Conservation (phyloP, 2,888 invertebrate genomes). For the Ochropleura plecta region DNA sequence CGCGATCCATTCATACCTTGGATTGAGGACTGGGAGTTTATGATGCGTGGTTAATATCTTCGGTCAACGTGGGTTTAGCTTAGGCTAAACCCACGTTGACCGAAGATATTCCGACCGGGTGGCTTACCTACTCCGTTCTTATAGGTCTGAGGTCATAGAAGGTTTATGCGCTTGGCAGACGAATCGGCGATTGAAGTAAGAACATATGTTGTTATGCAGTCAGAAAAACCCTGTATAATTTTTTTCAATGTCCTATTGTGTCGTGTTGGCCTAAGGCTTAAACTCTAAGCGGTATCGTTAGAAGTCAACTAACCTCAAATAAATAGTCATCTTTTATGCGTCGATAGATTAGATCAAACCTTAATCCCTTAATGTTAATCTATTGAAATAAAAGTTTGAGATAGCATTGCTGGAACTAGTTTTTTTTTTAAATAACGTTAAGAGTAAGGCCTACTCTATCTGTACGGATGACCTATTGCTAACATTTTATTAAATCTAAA, state of each 20-base stretch:
- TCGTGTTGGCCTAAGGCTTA: neutral
- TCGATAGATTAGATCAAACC: slow-evolving; percentile 10
- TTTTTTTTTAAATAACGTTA: neutral
- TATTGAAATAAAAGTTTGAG: neutral
- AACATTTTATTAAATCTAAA: too few species aligned
- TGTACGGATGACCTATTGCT: neutral
- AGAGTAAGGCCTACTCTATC: neutral
- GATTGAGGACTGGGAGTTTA: slow-evolving; percentile 8
- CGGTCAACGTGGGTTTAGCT: too few species aligned
- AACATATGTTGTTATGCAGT: neutral
- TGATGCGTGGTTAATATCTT: neutral
- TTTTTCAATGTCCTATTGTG: neutral
- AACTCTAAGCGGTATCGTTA: slow-evolving; percentile 24
- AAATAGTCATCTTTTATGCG: slow-evolving; percentile 3
- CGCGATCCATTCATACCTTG: slow-evolving; percentile 83
- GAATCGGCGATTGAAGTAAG: neutral
- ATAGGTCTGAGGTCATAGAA: neutral
- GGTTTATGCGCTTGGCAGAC: slow-evolving; percentile 22
- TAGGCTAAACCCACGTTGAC: too few species aligned
- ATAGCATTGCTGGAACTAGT: neutral
- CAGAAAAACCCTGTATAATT: neutral
- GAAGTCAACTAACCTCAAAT: slow-evolving; percentile 11
- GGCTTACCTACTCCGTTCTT: too few species aligned
- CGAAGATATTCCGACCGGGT: too few species aligned
- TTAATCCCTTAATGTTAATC: slow-evolving; percentile 24